A percentile compares a stretch with the other conserved stretches of the same genome.
These are phyloP conservation scores for Anagrus nilaparvatae DNA, from an alignment of 1,140 invertebrate genomes.

Conservation along the genomic window DNA sequence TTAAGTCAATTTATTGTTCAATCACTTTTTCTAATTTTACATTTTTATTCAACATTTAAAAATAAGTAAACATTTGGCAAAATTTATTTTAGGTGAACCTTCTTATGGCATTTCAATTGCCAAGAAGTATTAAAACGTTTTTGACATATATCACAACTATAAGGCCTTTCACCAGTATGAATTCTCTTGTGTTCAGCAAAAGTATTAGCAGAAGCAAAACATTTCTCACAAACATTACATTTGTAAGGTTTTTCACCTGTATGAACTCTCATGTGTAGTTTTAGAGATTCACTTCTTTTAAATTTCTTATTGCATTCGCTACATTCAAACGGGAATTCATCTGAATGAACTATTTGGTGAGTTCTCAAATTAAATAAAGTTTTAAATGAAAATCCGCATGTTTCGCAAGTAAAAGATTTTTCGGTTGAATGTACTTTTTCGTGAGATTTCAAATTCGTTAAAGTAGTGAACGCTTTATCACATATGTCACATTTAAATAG, in stretches of 20 bases:
- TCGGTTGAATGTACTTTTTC: conserved; percentile 49
- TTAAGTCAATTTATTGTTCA: too few species aligned
- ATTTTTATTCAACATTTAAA: too few species aligned
- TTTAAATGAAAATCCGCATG: conserved; percentile 48
- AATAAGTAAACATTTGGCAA: too few species aligned
- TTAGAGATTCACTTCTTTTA: conserved; percentile 38
- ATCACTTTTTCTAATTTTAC: too few species aligned
- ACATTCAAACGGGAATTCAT: conserved; percentile 37
- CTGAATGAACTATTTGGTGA: conserved; percentile 27
- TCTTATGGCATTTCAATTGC: too few species aligned
- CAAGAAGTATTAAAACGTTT: conserved; percentile 61
- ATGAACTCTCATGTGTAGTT: conserved; percentile 56
- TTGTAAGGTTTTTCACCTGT: conserved; percentile 61
- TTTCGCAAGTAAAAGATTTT: conserved; percentile 64
- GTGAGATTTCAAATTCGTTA: conserved; percentile 29
- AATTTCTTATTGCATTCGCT: conserved; percentile 30
- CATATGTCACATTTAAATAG: conserved; percentile 28
- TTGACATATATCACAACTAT: conserved; percentile 50
- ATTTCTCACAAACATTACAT: conserved; percentile 55
- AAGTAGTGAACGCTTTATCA: conserved; percentile 32
- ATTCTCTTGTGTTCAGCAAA: conserved; percentile 56
- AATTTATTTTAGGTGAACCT: too few species aligned
- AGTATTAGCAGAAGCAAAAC: conserved; percentile 59
- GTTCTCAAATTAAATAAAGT: conserved; percentile 27
- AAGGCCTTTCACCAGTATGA: conserved; percentile 61